These are phyloP conservation scores for Eonycteris spelaea DNA, from an alignment of 2,113 vertebrate genomes.

Conservation along the genomic window DNA sequence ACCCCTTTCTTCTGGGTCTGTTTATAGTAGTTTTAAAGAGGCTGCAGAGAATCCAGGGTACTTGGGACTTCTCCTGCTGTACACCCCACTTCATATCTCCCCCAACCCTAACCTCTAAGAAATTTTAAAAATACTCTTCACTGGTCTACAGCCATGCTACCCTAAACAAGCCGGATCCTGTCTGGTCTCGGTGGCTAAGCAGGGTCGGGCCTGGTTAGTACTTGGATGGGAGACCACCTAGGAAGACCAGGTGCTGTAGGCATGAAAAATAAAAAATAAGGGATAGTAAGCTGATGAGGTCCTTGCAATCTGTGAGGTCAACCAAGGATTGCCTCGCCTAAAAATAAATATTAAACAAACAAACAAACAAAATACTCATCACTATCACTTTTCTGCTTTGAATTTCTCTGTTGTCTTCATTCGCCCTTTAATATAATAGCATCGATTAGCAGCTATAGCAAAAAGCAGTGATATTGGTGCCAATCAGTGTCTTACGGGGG, in stretches of 20 bases:
- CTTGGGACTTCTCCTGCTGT: background rate
- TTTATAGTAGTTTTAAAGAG: background rate
- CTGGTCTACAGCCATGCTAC: background rate
- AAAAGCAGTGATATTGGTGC: conserved; percentile 46
- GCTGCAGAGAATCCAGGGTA: background rate
- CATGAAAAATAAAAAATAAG: too few species aligned
- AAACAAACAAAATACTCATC: background rate
- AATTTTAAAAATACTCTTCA: background rate
- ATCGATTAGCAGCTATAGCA: conserved; percentile 65
- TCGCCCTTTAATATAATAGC: conserved; percentile 42
- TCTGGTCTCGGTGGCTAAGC: too few species aligned
- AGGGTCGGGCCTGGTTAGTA: too few species aligned
- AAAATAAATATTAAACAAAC: too few species aligned
- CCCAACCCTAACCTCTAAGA: background rate
- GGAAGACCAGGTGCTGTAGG: too few species aligned
- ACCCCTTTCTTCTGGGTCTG: background rate
- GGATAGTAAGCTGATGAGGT: too few species aligned
- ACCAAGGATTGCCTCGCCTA: too few species aligned
- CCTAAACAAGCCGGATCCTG: too few species aligned
- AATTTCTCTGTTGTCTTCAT: background rate
- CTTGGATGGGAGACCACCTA: too few species aligned
- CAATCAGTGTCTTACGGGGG: conserved; percentile 42
- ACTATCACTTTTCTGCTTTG: background rate
- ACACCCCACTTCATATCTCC: background rate
- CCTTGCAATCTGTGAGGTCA: too few species aligned